Percentiles rank a stretch among this genome's conserved stretches.
These are phyloP conservation scores for Trinectes maculatus DNA, from an alignment of 2,113 vertebrate species.

Conservation along the genomic window DNA sequence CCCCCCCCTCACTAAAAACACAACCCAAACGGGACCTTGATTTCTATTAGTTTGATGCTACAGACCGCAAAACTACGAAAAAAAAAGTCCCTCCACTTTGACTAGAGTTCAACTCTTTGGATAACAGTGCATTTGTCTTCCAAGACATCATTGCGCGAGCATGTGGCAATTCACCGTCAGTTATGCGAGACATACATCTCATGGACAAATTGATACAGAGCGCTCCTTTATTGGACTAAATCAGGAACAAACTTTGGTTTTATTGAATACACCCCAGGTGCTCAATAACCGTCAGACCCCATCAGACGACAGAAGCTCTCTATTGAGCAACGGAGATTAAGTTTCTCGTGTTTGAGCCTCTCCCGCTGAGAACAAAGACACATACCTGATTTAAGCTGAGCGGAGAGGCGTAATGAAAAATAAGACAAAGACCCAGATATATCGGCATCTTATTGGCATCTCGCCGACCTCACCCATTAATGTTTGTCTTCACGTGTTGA, in stretches of 20 bases:
- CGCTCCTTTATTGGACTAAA: constrained; percentile 69
- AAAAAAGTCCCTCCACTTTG: background rate
- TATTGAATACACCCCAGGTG: constrained; percentile 77
- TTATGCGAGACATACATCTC: constrained; percentile 54
- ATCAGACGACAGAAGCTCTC: constrained; percentile 64
- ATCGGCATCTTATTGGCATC: constrained; percentile 62
- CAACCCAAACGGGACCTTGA: background rate
- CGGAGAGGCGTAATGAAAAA: constrained; percentile 64
- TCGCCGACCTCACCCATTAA: constrained; percentile 42
- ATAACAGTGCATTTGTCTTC: constrained; percentile 32
- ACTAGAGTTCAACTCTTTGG: constrained; percentile 16
- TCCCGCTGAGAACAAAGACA: constrained; percentile 71
- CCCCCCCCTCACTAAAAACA: background rate
- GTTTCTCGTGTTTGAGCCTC: constrained; percentile 57
- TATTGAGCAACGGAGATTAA: constrained; percentile 66
- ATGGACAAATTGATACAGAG: constrained; percentile 67
- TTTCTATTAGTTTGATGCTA: background rate
- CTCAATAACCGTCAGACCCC: constrained; percentile 73
- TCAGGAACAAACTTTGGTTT: constrained; percentile 71
- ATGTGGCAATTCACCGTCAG: constrained; percentile 50
- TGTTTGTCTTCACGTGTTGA: constrained; percentile 50
- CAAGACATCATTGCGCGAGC: constrained; percentile 28
- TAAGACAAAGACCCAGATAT: constrained; percentile 51
- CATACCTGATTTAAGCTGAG: constrained; percentile 54
- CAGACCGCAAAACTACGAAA: background rate